Percentiles rank a stretch among this genome's conserved stretches.
phyloP scores from a whole-genome alignment of 2,888 invertebrate species.

The Mythimna pallens region DNA sequence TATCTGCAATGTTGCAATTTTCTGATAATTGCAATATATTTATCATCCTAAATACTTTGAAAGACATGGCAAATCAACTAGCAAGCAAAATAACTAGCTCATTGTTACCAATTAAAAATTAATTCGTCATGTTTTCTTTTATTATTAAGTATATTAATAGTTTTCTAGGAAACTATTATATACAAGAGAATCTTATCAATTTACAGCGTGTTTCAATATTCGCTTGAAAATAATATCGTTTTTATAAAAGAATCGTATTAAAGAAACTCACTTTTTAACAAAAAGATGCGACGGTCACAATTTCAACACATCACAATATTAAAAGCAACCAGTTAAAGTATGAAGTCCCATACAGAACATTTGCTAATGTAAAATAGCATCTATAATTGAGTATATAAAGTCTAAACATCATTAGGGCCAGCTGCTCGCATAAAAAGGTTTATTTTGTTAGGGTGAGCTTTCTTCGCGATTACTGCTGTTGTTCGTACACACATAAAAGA shows the following conservation, averaged over 20 bases:
- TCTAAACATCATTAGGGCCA: constrained; percentile 64
- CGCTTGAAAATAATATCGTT: background rate
- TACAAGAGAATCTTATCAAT: too few species aligned
- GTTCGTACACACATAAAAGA: constrained; percentile 82
- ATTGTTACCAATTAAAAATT: too few species aligned
- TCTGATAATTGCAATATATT: too few species aligned
- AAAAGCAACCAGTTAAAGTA: constrained; percentile 69
- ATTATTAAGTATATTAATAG: background rate
- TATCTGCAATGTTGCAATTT: too few species aligned
- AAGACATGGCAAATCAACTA: too few species aligned
- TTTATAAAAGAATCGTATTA: too few species aligned
- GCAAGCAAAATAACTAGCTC: too few species aligned
- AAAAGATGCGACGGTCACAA: constrained; percentile 71
- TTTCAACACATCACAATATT: constrained; percentile 66
- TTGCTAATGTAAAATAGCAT: constrained; percentile 72
- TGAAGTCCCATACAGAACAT: constrained; percentile 60
- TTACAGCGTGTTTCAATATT: too few species aligned
- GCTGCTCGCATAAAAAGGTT: constrained; percentile 77
- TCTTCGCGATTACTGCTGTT: constrained; percentile 86
- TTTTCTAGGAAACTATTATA: too few species aligned
- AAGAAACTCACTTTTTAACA: background rate
- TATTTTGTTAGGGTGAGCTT: constrained; percentile 85
- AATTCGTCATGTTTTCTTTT: too few species aligned
- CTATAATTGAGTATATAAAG: constrained; percentile 70
- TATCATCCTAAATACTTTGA: too few species aligned